A percentile compares a stretch with the other conserved stretches of the same genome.
Conservation (phyloP, 1,140 invertebrate species). For the Drosophila bocqueti region DNA sequence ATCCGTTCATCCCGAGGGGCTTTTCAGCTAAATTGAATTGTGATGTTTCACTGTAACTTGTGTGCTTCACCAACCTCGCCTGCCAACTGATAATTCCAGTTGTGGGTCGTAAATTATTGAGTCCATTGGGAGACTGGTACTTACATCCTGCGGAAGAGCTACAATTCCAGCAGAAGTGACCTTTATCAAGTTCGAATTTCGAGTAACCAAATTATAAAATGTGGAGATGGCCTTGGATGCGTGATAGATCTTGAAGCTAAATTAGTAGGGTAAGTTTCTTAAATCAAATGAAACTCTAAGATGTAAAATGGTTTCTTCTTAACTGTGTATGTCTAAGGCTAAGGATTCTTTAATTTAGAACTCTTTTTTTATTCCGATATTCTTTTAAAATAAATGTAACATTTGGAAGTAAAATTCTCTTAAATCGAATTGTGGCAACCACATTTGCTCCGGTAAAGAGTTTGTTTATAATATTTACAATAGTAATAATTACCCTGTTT, state of each 20-base stretch:
- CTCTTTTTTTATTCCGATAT: conserved; percentile 1
- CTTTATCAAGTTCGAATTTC: not conserved
- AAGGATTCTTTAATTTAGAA: conserved; percentile 3
- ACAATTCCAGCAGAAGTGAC: not conserved
- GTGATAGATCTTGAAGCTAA: not conserved
- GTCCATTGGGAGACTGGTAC: conserved; percentile 7
- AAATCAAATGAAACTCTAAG: not conserved
- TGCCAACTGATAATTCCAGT: conserved; percentile 1
- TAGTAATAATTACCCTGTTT: conserved; percentile 34
- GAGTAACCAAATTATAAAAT: conserved; percentile 7
- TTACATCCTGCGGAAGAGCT: not conserved
- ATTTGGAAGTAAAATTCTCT: not conserved
- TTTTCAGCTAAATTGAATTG: conserved; percentile 28
- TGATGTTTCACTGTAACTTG: conserved; percentile 20
- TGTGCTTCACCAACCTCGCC: not conserved
- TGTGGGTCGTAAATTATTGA: conserved; percentile 5
- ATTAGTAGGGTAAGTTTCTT: not conserved
- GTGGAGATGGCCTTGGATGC: not conserved
- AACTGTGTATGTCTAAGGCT: not conserved
- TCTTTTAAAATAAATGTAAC: conserved; percentile 7
- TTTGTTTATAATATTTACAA: conserved; percentile 15
- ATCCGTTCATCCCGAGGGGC: conserved; percentile 4
- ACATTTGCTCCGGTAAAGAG: conserved; percentile 7
- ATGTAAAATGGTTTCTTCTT: not conserved
- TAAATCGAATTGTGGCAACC: conserved; percentile 13